phyloP scores from a whole-genome alignment of 2,888 invertebrate genomes.

The Conistra vaccinii region DNA sequence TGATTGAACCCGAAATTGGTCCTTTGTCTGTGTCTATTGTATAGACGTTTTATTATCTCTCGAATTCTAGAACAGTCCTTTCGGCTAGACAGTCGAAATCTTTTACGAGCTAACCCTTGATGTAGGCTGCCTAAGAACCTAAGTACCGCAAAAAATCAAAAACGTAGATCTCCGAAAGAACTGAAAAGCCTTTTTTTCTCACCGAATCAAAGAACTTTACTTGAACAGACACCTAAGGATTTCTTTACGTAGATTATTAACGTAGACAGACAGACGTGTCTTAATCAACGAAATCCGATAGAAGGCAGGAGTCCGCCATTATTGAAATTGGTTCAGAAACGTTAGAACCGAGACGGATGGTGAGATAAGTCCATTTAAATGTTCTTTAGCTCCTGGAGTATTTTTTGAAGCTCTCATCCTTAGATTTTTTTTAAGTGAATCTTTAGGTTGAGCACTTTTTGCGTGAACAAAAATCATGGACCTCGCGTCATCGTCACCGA shows the following conservation, averaged over 20 bases:
- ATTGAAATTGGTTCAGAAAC: conserved; percentile 66
- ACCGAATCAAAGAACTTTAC: conserved; percentile 24
- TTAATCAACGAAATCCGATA: conserved; percentile 66
- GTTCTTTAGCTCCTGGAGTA: neutral
- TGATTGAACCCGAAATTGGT: conserved; percentile 38
- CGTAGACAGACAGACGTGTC: conserved; percentile 59
- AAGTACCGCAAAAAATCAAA: conserved; percentile 15
- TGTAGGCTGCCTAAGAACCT: conserved; percentile 1
- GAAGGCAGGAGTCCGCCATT: conserved; percentile 61
- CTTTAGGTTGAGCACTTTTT: no score
- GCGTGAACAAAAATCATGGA: no score
- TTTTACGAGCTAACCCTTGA: conserved; percentile 41
- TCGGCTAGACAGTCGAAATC: conserved; percentile 30
- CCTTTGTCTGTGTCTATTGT: conserved; percentile 28
- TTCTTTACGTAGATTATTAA: conserved; percentile 55
- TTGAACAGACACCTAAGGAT: conserved; percentile 27
- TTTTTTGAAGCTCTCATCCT: no score
- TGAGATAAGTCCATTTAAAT: conserved; percentile 47
- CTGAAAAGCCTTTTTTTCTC: neutral
- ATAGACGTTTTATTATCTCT: conserved; percentile 45
- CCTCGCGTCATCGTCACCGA: no score
- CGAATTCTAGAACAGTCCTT: conserved; percentile 29
- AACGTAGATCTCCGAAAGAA: conserved; percentile 1
- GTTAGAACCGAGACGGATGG: conserved; percentile 53
- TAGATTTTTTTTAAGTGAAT: no score